Evolutionary conservation across 2,888 invertebrate species (phyloP), one percentile per base, ranked within the genome.

Genomic region (Orthosia gothica): DNA sequence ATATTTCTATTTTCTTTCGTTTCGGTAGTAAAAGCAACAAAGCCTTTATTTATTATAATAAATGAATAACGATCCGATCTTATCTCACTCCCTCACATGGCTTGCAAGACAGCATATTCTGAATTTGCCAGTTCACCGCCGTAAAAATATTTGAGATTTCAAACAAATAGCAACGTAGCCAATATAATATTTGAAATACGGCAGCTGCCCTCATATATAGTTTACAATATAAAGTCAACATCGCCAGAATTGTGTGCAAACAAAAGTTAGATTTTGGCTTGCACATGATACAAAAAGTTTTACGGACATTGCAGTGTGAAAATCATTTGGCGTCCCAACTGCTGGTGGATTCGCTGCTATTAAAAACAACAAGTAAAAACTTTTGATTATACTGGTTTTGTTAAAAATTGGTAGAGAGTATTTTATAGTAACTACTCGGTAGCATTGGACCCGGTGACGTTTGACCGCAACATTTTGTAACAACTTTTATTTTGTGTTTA

Each of bases 311-410:
- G 81, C 81, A 70, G 76, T 72, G 82, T 70, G 82, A 72, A 81
- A 82, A 82, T 81, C 76, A 82, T 82, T 84, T 67, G 81, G 55
- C 61, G 32, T 54, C 13, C 12, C 76, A 76, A 64, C 82, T 72
- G 52, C 64, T 74, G 74, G 18, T 55, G 81, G 16, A 84, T 54
- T n/a, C 66, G 62, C 61, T 74, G 50, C 66, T 75, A 76, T 81
- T 84, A 80, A 84, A 80, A 84, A 75, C 71, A 82, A 82, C 82
- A 70, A 84, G 23, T 61, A 52, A 59, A 83, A 82, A 81, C 63
- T 82, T 84, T 84, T 81, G 76, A 82, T 82, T 84, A 81, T 84
- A 55, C 59, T 26, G 47, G 13, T 55, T 47, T 40, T 57, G 57
- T 65, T 70, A 61, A 72, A 84, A 72, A 82, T 74, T 26, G 55